A percentile compares a stretch with the other conserved stretches of the same genome.
phyloP scores from a whole-genome alignment of 2,888 invertebrate genomes.

The Melinaea menophilus region DNA sequence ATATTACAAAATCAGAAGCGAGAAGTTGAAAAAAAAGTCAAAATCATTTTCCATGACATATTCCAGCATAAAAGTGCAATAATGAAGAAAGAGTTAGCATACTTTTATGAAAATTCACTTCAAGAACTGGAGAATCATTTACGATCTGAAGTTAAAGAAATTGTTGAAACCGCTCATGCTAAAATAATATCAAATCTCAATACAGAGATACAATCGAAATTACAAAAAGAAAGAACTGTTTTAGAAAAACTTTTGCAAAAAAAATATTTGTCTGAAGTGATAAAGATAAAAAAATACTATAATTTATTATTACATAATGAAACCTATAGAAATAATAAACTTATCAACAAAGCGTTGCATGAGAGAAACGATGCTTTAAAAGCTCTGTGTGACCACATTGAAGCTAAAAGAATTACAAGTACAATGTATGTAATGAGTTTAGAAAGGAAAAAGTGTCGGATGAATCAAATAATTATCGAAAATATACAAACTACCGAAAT shows the following conservation, averaged over 20 bases:
- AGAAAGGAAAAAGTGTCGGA: conserved; percentile 67
- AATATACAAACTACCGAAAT: conserved; percentile 52
- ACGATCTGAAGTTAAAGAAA: conserved; percentile 47
- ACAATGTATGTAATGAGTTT: conserved; percentile 67
- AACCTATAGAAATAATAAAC: conserved; percentile 42
- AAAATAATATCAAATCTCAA: conserved; percentile 54
- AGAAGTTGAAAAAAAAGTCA: conserved; percentile 47
- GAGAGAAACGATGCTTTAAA: conserved; percentile 61
- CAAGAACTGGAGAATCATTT: conserved; percentile 58
- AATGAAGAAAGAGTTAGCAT: conserved; percentile 52
- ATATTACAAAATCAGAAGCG: conserved; percentile 53
- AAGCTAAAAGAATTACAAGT: conserved; percentile 57
- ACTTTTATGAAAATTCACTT: conserved; percentile 59
- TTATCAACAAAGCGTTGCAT: conserved; percentile 48
- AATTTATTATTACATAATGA: conserved; percentile 57
- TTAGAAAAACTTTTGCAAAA: conserved; percentile 47
- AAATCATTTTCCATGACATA: conserved; percentile 47
- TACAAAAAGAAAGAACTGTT: conserved; percentile 47
- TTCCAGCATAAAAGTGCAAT: conserved; percentile 52
- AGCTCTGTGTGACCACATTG: conserved; percentile 55
- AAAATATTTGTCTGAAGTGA: conserved; percentile 47
- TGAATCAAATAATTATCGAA: conserved; percentile 57
- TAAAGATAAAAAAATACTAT: conserved; percentile 60
- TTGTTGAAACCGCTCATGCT: conserved; percentile 47
- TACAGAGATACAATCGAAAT: conserved; percentile 51